Conservation (phyloP, 1,140 invertebrate genomes). For the Batillaria attramentaria region DNA sequence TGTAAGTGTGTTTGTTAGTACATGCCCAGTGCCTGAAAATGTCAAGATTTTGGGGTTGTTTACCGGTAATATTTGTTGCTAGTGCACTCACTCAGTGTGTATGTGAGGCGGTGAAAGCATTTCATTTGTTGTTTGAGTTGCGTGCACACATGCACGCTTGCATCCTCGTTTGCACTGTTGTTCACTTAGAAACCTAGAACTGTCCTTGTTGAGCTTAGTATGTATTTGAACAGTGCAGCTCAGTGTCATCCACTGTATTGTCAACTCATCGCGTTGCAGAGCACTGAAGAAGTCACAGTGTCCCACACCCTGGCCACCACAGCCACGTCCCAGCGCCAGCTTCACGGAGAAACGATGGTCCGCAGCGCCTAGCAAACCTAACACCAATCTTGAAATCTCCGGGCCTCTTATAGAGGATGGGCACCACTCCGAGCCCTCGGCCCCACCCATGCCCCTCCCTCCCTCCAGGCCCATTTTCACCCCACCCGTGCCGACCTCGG, state of each 20-base stretch:
- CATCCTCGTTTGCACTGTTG: background rate
- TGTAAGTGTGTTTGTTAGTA: no score
- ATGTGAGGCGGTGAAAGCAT: background rate
- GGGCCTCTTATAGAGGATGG: slow-evolving; percentile 23
- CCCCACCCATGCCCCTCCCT: background rate
- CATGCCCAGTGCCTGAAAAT: background rate
- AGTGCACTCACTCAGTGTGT: background rate
- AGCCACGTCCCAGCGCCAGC: slow-evolving; percentile 19
- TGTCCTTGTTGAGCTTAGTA: no score
- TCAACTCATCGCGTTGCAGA: background rate
- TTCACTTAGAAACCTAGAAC: no score
- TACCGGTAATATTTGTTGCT: background rate
- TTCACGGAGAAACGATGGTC: slow-evolving; percentile 24
- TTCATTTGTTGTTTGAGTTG: no score
- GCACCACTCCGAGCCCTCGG: background rate
- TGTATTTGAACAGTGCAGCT: background rate
- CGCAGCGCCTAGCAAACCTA: slow-evolving; percentile 15
- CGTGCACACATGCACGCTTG: no score
- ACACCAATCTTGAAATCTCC: slow-evolving; percentile 32
- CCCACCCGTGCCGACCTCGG: no score
- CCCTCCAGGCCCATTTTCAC: slow-evolving; percentile 19
- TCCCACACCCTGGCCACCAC: slow-evolving; percentile 31
- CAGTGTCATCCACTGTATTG: background rate
- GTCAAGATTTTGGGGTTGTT: background rate
- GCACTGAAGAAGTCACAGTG: slow-evolving; percentile 33